A percentile compares a stretch with the other conserved stretches of the same genome.
Evolutionary conservation across 2,113 vertebrate species (phyloP).

Genomic region (Phyllostomus discolor): DNA sequence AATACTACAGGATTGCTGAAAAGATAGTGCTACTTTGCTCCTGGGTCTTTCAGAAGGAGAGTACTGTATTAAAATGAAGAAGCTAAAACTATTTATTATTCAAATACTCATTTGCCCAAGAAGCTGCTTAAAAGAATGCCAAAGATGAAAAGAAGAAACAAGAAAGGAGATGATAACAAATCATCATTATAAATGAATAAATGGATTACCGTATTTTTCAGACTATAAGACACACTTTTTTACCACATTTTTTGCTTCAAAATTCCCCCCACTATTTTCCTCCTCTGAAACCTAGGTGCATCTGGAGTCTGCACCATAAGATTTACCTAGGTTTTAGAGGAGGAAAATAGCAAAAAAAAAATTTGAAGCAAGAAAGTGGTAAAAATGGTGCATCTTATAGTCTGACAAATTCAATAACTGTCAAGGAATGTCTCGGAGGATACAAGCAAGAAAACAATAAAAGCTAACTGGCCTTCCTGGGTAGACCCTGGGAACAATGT

Average conservation of each 20-base stretch:
- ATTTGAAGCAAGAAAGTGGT: no score
- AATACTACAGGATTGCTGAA: neutral
- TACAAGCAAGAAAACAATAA: neutral
- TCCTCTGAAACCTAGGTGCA: no score
- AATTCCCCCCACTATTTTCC: no score
- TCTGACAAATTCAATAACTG: neutral
- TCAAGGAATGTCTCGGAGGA: neutral
- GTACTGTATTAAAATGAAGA: neutral
- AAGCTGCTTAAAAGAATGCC: neutral
- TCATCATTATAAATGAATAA: neutral
- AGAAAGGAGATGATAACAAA: neutral
- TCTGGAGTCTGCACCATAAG: no score
- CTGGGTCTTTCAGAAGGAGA: neutral
- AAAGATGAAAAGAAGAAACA: conserved; percentile 30
- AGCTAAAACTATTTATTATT: neutral
- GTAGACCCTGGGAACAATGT: neutral
- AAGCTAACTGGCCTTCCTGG: neutral
- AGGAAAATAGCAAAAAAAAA: no score
- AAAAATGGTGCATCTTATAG: no score
- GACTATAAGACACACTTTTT: no score
- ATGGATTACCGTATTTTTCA: neutral
- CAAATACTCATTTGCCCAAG: neutral
- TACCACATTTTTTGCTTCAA: no score
- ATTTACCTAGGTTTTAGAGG: no score
- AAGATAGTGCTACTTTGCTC: neutral